Evolutionary conservation across 1,140 invertebrate genomes (phyloP), one percentile per base, ranked within the genome.

Genomic region (Bombyx mori): DNA sequence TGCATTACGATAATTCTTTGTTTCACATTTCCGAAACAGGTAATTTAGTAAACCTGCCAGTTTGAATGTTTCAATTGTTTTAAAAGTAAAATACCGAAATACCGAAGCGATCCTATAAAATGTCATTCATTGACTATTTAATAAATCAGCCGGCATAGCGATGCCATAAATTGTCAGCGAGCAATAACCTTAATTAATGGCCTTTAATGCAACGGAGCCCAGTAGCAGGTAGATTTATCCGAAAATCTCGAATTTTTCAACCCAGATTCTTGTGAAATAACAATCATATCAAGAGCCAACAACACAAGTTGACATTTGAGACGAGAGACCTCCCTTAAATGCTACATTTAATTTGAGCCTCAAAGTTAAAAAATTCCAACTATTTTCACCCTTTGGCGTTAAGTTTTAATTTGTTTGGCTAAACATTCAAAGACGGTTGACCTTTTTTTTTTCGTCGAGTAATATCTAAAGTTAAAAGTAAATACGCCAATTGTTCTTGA

Each of bases 151-250:
- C 60, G 62, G 56, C 56, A 57, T 53, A 61, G 56, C 59, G 56
- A 64, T 68, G 57, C 66, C 67, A 77, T 79, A 82, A 85, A 85
- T 80, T 74, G 26, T 58, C 55, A 65, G 62, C 48, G 60, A 58
- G 67, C 63, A 73, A 79, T 83, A 79, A 85, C 82, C 57, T 68
- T 82, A 73, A 75, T 81, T 77, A 78, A 82, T 82, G 63, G 65
- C 56, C 71, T 61, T 73, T 75, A 85, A 81, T 82, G 77, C 80
- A 85, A 82, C 80, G 74, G 76, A 65, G 61, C 72, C 75, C 68
- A 63, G 71, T 75, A 78, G 73, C 80, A 82, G 75, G 73, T 82
- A 82, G 74, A 49, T 64, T 65, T 68, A 62, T 71, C 66, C 55
- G 59, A 77, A 83, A 79, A 75, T 66, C 63, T 73, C 26, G 57